Evolutionary conservation across 2,888 invertebrate genomes (phyloP), one percentile per base, ranked within the genome.

Genomic region (Polymixis lichenea): DNA sequence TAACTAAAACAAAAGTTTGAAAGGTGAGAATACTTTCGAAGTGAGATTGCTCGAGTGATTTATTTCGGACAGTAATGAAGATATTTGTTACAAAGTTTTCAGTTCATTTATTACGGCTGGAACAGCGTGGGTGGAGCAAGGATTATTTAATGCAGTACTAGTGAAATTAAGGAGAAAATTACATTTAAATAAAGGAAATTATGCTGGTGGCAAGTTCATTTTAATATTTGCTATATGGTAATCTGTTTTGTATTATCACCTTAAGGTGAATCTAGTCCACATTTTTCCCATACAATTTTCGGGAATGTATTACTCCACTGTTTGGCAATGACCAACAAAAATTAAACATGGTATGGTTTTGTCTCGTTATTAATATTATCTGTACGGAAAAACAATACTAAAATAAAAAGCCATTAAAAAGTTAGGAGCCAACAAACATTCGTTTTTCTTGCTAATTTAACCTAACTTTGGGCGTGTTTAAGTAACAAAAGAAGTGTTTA

Each of bases 31-130:
- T 64, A 71, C n/a, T 84, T 75, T 38, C n/a, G 1, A 65, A 75
- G 32, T 62, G 19, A 72, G 53, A 83, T 84, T 67, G 65, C 56
- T 15, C 46, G 22, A 66, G 65, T 84, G 72, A 80, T 83, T 83
- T 80, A 83, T 84, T 68, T 51, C 1, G 7, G 28, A 32, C 51
- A 55, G n/a, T 68, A 58, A 83, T 71, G n/a, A 69, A 73, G 66
- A 65, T 56, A 46, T 60, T 69, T 60, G 38, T 38, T 53, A 56
- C 17, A 49, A 66, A 82, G 65, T 75, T 84, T 71, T 49, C 13
- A 46, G 56, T 25, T 71, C 83, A 69, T 78, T 74, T 72, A 69
- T 74, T 74, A 69, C 25, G 64, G 68, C 32, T 61, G 13, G 49
- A 28, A 32, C 0, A n/a, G 38, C 62, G 58, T 55, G 15, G 58